Conservation (phyloP, 2,113 vertebrate genomes). For the Sciurus niger region DNA sequence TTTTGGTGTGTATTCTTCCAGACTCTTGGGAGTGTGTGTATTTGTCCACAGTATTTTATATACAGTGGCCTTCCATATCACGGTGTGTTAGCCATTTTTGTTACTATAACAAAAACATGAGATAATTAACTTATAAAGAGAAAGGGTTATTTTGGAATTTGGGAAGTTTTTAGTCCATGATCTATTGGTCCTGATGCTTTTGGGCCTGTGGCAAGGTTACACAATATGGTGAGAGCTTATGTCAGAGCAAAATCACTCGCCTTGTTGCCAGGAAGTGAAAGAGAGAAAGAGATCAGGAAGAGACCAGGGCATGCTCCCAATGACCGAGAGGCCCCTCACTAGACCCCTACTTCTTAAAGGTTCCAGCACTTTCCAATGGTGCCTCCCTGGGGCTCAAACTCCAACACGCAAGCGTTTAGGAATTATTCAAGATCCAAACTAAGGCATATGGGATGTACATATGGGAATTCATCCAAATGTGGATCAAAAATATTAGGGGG, state of each 20-base stretch:
- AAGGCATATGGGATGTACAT: neutral
- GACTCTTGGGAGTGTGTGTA: neutral
- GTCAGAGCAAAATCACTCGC: too few species aligned
- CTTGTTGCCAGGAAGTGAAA: neutral
- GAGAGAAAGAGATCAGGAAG: too few species aligned
- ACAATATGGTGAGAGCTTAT: neutral
- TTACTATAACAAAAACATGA: neutral
- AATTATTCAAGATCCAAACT: neutral
- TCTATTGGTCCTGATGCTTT: neutral
- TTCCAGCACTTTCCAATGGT: neutral
- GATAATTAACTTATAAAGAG: neutral
- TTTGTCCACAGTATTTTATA: neutral
- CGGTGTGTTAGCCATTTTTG: neutral
- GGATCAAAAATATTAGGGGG: neutral
- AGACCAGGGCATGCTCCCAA: too few species aligned
- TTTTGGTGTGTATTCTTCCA: neutral
- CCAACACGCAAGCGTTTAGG: too few species aligned
- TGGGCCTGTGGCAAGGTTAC: neutral
- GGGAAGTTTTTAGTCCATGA: neutral
- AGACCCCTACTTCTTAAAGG: too few species aligned
- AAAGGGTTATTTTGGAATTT: neutral
- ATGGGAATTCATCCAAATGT: neutral
- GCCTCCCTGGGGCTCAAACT: neutral
- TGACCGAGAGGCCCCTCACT: too few species aligned
- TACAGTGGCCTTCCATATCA: neutral